Evolutionary conservation across 2,888 invertebrate genomes (phyloP).

Genomic region (Vandiemenella viatica): DNA sequence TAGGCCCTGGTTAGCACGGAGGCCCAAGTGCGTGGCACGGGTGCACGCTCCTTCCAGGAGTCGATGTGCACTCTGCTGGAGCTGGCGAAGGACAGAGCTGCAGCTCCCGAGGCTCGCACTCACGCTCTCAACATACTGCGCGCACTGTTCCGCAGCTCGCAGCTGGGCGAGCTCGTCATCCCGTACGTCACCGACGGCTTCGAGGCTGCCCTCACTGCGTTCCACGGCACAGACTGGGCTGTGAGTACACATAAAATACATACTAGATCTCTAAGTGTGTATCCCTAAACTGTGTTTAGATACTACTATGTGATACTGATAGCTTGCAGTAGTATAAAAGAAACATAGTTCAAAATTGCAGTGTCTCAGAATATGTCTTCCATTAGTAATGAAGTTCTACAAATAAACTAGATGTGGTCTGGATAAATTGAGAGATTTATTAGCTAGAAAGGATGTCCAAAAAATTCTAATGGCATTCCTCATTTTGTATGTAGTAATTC

Average conservation of each 20-base stretch:
- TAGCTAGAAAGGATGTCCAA: too few relatives aligned
- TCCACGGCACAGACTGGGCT: constrained; percentile 59
- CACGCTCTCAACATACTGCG: constrained; percentile 81
- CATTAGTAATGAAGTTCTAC: too few relatives aligned
- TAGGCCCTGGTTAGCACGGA: constrained; percentile 67
- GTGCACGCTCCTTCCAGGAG: constrained; percentile 38
- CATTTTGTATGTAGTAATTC: too few relatives aligned
- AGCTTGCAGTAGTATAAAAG: too few relatives aligned
- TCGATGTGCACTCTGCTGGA: constrained; percentile 40
- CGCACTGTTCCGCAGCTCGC: constrained; percentile 60
- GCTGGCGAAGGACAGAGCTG: constrained; percentile 24
- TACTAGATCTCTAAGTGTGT: neutral
- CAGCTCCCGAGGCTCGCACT: constrained; percentile 37
- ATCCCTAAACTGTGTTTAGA: neutral
- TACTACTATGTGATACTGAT: too few relatives aligned
- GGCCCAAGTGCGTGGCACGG: constrained; percentile 37
- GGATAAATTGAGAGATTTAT: too few relatives aligned
- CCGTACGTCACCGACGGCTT: constrained; percentile 55
- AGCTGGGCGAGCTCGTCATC: constrained; percentile 54
- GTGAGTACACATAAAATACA: constrained; percentile 34
- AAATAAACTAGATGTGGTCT: too few relatives aligned
- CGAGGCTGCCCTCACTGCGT: constrained; percentile 54
- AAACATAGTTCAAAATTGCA: too few relatives aligned
- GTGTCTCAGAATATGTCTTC: too few relatives aligned
- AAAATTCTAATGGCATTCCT: too few relatives aligned